Base-by-base conservation (phyloP, 2,888 invertebrate genomes). In the Gari tellinella region DNA sequence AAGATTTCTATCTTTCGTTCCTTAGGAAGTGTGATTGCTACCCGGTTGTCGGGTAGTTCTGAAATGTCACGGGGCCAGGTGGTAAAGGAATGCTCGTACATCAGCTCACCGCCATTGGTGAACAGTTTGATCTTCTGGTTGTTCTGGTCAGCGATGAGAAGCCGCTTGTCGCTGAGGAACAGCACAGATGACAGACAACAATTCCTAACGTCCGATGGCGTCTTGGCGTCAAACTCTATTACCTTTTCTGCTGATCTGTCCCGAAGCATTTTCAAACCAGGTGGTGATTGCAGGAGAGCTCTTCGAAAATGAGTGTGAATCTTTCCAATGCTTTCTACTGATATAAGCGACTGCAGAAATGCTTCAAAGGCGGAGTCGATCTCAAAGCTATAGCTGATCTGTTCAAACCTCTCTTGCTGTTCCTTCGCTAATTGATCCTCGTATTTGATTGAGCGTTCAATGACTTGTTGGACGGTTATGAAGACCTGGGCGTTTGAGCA, bases 71-170 rank as follows among this genome's bases (percentile, higher is more conserved):
- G 61, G 21, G 79, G 79, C 79, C 79, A 79, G 5, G 79, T 69
- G 19, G 75, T 72, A 48, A 79, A 79, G 1, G 66, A 43, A 25
- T 79, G 79, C 49, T 79, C 79, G 49, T 75, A 79, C 17, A 75
- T 38, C 4, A 79, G 49, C 12, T 46, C 58, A 12, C 79, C 79
- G 19, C 69, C 65, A 3, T 75, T 69, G n/a, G 31, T 57, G 46
- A 79, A 79, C 2, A 79, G 55, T 46, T 79, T 79, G 40, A 79
- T 79, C 46, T 79, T 79, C 63, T 79, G 79, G 41, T 79, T 79
- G 66, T 79, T 79, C 53, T 79, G 79, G 51, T 79, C 79, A 14
- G 79, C 51, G 3, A 79, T 7, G 21, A 79, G 57, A 21, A 79
- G 61, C 14, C 79, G 38, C 17, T 46, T 69, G 51, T 79, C 79